phyloP scores from a whole-genome alignment of 2,888 invertebrate genomes.

The Petrolisthes manimaculis region DNA sequence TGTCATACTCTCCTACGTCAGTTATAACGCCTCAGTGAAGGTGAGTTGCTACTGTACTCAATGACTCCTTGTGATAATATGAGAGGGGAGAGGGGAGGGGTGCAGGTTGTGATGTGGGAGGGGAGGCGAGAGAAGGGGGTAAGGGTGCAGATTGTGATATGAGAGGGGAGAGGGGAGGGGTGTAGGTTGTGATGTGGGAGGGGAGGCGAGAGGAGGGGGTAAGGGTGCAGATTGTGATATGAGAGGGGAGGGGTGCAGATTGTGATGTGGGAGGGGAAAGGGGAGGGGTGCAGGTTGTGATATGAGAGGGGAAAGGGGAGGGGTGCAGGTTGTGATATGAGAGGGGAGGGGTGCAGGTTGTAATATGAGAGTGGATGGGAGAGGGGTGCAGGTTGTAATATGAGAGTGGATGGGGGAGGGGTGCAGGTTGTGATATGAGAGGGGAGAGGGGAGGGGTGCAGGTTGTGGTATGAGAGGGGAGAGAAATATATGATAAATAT shows the following conservation, averaged over 20 bases:
- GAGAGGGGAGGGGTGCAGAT: background rate
- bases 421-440: no score
- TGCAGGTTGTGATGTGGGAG: background rate
- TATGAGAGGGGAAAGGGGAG: background rate
- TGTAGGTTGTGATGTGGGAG: background rate
- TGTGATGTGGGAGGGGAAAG: background rate
- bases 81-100: background rate
- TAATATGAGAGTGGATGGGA: no score
- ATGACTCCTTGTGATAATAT: background rate
- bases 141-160: background rate
- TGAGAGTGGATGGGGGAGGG: no score
- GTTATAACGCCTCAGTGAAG: conserved; percentile 77
- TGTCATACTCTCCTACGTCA: conserved; percentile 80
- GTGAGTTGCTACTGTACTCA: background rate
- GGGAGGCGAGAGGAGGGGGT: background rate
- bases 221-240: background rate
- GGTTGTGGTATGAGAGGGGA: background rate
- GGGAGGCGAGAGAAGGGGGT: background rate
- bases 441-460: no score
- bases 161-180: background rate
- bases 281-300: background rate
- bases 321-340: background rate
- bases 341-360: no score
- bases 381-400: no score
- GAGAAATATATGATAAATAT: no score